Evolutionary conservation across 1,140 invertebrate species (phyloP), one percentile per base, ranked within the genome.

Genomic region (Bombus waltoni): DNA sequence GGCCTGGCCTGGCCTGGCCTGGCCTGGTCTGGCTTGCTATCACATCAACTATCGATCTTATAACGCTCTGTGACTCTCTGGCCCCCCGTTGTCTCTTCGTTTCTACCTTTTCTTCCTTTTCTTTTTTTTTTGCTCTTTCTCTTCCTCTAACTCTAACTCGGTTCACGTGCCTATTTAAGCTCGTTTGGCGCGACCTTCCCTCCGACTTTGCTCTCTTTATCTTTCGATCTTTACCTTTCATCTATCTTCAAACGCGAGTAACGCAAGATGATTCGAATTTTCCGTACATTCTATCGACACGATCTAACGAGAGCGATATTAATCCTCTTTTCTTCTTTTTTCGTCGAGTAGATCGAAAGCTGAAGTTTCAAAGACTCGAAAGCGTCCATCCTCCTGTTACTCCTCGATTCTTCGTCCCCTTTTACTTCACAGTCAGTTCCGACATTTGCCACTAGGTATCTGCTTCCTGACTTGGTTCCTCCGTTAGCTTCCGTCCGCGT

Each of bases 11-110:
- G 92, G 87, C 88, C 89, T 70, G 73, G 83, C 73, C 88, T 85
- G 89, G 79, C 81, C 87, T 59, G 92, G 92, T 22, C 47, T 13
- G 92, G 92, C 91, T 92, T 89, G 93, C 92, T 94, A 94, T 94
- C 94, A 92, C 93, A 94, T 94, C 94, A 94, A 90, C 93, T 94
- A 94, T 93, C 94, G 94, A 94, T 94, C 94, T 94, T 94, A 94
- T 94, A 94, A 93, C 91, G 90, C 92, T 81, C 91, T 83, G 89
- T 87, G 89, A 89, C 89, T 87, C 71, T 74, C 42, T 78, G 75
- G 32, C 47, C 62, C 62, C 38, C 75, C 62, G 81, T 68, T 76
- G 65, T 65, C 66, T 86, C 85, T 59, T 44, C 72, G 72, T 78
- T 78, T 59, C 73, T 77, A 44, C 42, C 38, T 75, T 81, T 70